These are phyloP conservation scores for Aphelenchoides besseyi DNA, from an alignment of 1,140 invertebrate species.

Conservation along the genomic window DNA sequence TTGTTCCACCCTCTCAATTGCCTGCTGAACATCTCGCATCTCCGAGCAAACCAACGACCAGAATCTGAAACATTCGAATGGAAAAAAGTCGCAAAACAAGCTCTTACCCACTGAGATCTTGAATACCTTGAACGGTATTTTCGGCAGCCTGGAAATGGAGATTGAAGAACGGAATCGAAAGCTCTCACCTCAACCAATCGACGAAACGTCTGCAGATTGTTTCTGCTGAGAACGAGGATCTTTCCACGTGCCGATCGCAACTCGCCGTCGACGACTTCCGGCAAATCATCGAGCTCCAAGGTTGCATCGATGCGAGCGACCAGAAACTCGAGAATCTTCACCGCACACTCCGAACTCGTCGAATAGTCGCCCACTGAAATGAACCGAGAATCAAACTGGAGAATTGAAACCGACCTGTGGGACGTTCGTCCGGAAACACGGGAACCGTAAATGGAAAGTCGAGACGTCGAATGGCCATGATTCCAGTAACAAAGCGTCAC, in stretches of 20 bases:
- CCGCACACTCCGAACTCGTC: neutral
- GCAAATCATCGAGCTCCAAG: neutral
- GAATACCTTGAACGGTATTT: neutral
- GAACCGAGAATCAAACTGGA: neutral
- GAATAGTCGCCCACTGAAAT: neutral
- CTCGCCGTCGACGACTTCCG: neutral
- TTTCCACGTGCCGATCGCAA: neutral
- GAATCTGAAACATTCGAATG: no score
- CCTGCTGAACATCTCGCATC: neutral
- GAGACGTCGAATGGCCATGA: no score
- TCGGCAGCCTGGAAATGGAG: neutral
- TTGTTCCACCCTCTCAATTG: neutral
- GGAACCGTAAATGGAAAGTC: neutral
- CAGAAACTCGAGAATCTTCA: neutral
- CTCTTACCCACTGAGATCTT: neutral
- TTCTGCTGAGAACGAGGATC: neutral
- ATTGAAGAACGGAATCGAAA: no score
- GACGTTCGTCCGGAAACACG: neutral
- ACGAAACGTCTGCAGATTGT: neutral
- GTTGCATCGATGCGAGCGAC: neutral
- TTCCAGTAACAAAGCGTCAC: no score
- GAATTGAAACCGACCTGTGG: neutral
- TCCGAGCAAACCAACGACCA: neutral
- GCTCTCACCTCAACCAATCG: neutral
- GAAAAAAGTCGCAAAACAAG: no score